Evolutionary conservation across 53 echinoderm and acorn worm species (phyloP), one percentile per base, ranked within the genome.

Genomic region (Apostichopus leukothele): DNA sequence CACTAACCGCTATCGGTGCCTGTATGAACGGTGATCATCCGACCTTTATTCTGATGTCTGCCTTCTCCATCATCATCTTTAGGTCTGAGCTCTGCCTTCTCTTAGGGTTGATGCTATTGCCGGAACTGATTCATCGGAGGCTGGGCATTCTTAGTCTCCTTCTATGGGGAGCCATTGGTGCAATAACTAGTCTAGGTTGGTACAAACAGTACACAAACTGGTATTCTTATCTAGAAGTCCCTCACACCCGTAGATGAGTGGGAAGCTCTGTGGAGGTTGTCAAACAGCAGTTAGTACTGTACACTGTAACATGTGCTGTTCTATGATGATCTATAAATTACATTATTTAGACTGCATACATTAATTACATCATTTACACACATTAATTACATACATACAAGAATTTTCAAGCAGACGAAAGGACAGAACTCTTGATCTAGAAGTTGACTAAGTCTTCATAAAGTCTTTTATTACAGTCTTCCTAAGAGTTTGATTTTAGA

Each of bases 31-130:
- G 55, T 23, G 88, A 92, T 55, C 94, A 94, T 83, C 89, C 84
- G 22, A 83, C 90, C 73, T 98, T 98, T 78, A 94, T 98, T 60
- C 84, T 94, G 5, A 81, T 89, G 52, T 95, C 95, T 16, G 98
- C 98, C 20, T 94, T 91, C 88, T 94, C 90, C 25, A 94, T 98
- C 86, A 86, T 96, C 55, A 79, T 93, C 73, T 96, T 95, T 79
- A 94, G 98, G 50, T 89, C 92, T 83, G 98, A 98, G 92, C 93
- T 98, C 9, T 93, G 94, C 50, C 77, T 95, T 5, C 89, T 96
- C 13, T 89, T 94, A 53, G 95, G 98, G 0, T 88, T 96, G 9
- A 93, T 94, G 94, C 93, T 98, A 0, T 78, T 98, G 60, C 75
- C 89, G 68, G 98, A 98, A 80, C 92, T 98, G 21, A 60, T 92